A percentile compares a stretch with the other conserved stretches of the same genome.
These are phyloP conservation scores for Mizuhopecten yessoensis DNA, from an alignment of 1,140 invertebrate species.

Conservation along the genomic window DNA sequence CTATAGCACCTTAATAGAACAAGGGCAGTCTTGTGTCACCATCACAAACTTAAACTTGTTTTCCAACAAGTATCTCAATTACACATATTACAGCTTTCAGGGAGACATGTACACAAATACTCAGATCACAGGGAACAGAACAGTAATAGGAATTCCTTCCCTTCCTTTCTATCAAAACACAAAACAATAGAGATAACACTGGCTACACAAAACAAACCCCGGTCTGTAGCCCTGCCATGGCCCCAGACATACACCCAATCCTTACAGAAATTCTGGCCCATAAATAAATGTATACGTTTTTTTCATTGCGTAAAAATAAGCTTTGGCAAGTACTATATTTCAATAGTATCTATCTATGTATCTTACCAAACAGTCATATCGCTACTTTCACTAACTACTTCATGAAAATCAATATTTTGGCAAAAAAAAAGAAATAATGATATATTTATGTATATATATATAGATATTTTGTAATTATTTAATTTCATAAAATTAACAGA, in stretches of 20 bases:
- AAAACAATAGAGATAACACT: neutral
- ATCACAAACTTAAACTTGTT: neutral
- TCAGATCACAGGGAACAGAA: neutral
- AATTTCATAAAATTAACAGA: neutral
- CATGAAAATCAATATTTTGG: constrained; percentile 4
- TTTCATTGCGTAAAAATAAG: constrained; percentile 29
- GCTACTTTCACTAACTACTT: neutral
- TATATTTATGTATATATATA: constrained; percentile 18
- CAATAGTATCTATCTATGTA: constrained; percentile 2
- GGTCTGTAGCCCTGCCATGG: neutral
- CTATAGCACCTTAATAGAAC: neutral
- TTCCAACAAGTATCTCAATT: neutral
- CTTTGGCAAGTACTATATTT: constrained; percentile 27
- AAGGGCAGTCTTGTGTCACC: neutral
- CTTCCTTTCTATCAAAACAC: neutral
- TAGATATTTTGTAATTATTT: neutral
- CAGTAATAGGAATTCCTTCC: neutral
- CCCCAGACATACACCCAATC: neutral
- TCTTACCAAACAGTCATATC: neutral
- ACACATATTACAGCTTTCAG: neutral
- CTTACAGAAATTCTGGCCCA: constrained; percentile 31
- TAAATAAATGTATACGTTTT: constrained; percentile 10
- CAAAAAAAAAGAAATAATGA: neutral
- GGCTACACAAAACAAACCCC: neutral
- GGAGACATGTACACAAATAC: neutral